phyloP scores from a whole-genome alignment of 2,113 vertebrate genomes.

The Ranitomeya variabilis region DNA sequence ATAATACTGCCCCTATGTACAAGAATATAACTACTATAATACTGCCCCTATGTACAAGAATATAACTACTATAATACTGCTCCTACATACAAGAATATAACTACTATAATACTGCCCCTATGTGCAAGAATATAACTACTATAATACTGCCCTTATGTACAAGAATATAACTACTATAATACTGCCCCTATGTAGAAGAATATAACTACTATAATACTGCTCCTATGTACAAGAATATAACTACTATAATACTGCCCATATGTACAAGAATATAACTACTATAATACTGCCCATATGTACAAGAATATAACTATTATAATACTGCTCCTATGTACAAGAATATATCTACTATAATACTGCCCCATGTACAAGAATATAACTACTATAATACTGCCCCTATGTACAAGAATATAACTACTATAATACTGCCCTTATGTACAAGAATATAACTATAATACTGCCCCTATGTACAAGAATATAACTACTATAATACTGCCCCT shows the following conservation, averaged over 20 bases:
- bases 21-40: not conserved
- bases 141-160: not conserved
- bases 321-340: no score
- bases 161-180: slow-evolving; percentile 2
- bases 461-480: not conserved
- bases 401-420: not conserved
- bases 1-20: not conserved
- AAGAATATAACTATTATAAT: not conserved
- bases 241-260: not conserved
- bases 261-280: not conserved
- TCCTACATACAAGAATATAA: not conserved
- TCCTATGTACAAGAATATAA: not conserved
- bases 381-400: not conserved
- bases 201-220: slow-evolving; percentile 5
- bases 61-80: not conserved
- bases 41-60: not conserved
- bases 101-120: not conserved
- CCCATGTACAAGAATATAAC: not conserved
- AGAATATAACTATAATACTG: not conserved
- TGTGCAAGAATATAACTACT: not conserved
- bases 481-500: not conserved
- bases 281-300: not conserved
- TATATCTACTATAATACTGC: not conserved
- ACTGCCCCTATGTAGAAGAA: not conserved
- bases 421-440: not conserved